Evolutionary conservation across 2,888 invertebrate genomes (phyloP).

Genomic region (Pediacus dermestoides): DNA sequence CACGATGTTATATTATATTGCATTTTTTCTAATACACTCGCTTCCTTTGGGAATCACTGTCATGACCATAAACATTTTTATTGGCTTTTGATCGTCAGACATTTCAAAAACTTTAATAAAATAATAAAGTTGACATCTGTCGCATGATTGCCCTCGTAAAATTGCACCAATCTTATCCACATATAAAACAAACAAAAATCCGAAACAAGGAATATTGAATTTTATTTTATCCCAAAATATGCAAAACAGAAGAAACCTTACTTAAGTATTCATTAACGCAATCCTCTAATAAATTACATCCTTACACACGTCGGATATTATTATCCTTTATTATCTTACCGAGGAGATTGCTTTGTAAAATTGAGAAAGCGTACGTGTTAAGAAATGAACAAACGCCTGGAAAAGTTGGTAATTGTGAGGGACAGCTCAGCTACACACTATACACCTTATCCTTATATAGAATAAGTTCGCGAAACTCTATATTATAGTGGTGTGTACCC

Average conservation of each 20-base stretch:
- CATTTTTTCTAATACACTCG: too few relatives aligned
- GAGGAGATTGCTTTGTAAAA: not conserved
- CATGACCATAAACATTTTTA: constrained; percentile 35
- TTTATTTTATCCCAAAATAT: not conserved
- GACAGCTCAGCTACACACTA: constrained; percentile 15
- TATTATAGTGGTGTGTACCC: too few relatives aligned
- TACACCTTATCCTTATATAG: too few relatives aligned
- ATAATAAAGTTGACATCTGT: constrained; percentile 36
- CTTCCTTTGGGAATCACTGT: too few relatives aligned
- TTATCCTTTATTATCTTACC: too few relatives aligned
- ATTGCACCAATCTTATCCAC: constrained; percentile 24
- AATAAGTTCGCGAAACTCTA: too few relatives aligned
- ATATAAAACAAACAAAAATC: constrained; percentile 6
- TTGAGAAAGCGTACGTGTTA: constrained; percentile 2
- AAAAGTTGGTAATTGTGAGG: constrained; percentile 23
- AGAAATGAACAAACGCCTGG: constrained; percentile 18
- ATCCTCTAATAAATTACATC: too few relatives aligned
- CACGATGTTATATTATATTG: too few relatives aligned
- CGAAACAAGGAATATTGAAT: not conserved
- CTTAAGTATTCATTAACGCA: too few relatives aligned
- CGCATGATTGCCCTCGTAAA: constrained; percentile 34
- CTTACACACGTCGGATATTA: too few relatives aligned
- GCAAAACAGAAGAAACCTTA: not conserved
- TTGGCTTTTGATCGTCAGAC: constrained; percentile 31
- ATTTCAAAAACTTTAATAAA: constrained; percentile 33